A percentile compares a stretch with the other conserved stretches of the same genome.
Evolutionary conservation across 2,888 invertebrate genomes (phyloP).

Genomic region (Alentia gelatinosa): DNA sequence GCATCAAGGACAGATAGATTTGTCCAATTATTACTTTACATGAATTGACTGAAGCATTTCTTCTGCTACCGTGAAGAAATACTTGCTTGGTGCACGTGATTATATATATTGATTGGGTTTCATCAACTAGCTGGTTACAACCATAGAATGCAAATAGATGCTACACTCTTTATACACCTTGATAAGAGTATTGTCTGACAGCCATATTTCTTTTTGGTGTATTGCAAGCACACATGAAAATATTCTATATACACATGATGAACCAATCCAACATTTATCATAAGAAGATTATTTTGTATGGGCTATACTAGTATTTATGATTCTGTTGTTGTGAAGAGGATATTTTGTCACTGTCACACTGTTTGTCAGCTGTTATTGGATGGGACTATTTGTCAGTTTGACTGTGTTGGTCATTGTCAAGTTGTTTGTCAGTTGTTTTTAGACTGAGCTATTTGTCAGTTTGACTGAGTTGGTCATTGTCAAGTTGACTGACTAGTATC

Average conservation of each 20-base stretch:
- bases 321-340: conserved; percentile 9
- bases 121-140: conserved; percentile 21
- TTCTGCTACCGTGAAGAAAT: background rate
- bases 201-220: too few relatives aligned
- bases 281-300: too few relatives aligned
- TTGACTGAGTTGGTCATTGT: background rate
- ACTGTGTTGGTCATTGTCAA: conserved; percentile 1
- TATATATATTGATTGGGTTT: background rate
- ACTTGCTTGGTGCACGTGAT: background rate
- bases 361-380: background rate
- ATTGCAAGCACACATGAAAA: too few relatives aligned
- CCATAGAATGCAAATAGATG: conserved; percentile 4
- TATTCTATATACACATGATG: too few relatives aligned
- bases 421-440: background rate
- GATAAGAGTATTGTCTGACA: too few relatives aligned
- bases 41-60: background rate
- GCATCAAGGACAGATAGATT: background rate
- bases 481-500: background rate
- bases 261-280: too few relatives aligned
- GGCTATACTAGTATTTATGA: too few relatives aligned
- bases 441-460: background rate
- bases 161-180: too few relatives aligned
- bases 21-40: background rate
- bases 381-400: background rate
- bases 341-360: background rate